These are phyloP conservation scores for Pedicia rivosa DNA, from an alignment of 2,888 invertebrate genomes.

Conservation along the genomic window DNA sequence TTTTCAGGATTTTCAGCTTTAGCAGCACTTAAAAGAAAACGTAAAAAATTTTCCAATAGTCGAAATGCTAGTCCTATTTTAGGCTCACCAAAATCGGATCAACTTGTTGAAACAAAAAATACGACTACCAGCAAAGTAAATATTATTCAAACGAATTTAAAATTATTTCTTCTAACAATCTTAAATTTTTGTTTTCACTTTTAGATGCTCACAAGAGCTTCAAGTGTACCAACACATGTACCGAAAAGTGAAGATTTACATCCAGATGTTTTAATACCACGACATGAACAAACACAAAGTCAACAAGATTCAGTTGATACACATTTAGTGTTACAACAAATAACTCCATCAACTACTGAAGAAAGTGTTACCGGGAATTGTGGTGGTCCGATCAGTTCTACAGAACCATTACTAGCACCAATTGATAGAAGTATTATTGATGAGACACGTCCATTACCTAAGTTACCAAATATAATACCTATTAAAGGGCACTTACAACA, in stretches of 20 bases:
- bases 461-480: slow-evolving; percentile 11
- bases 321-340: slow-evolving; percentile 19
- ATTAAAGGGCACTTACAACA: slow-evolving; percentile 11
- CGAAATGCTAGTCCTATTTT: slow-evolving; percentile 45
- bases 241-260: slow-evolving; percentile 22
- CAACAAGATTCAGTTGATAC: slow-evolving; percentile 41
- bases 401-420: slow-evolving; percentile 1
- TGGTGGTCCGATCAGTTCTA: neutral
- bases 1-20: slow-evolving; percentile 40
- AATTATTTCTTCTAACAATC: neutral
- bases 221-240: slow-evolving; percentile 46
- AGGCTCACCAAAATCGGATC: slow-evolving; percentile 20
- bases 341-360: slow-evolving; percentile 11
- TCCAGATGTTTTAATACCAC: slow-evolving; percentile 27
- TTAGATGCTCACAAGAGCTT: slow-evolving; percentile 48
- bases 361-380: slow-evolving; percentile 9
- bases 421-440: neutral
- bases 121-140: slow-evolving; percentile 3
- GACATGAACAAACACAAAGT: slow-evolving; percentile 44
- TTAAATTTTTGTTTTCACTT: slow-evolving; percentile 4
- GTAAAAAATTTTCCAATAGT: slow-evolving; percentile 71
- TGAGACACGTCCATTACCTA: slow-evolving; percentile 8
- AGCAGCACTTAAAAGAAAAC: slow-evolving; percentile 59
- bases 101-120: neutral
- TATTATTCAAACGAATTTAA: neutral